phyloP scores from a whole-genome alignment of 53 echinoderm and acorn worm species.

The Echinometra lucunter region DNA sequence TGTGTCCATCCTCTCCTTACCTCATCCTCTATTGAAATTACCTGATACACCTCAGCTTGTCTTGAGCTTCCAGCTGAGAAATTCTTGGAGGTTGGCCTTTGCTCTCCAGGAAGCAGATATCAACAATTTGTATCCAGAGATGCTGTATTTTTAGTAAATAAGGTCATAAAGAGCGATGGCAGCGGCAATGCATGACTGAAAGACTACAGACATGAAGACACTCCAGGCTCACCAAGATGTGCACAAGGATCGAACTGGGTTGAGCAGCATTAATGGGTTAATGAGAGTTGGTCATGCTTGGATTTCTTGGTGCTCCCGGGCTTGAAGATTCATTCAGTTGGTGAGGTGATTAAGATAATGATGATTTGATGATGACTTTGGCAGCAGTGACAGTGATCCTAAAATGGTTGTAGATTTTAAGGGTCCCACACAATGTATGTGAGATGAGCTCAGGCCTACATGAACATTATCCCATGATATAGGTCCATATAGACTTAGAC shows the following conservation, averaged over 20 bases:
- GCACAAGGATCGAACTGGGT: background rate
- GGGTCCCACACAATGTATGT: background rate
- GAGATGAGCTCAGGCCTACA: background rate
- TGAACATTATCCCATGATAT: background rate
- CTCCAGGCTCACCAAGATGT: background rate
- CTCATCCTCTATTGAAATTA: background rate
- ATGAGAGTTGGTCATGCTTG: background rate
- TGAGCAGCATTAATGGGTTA: background rate
- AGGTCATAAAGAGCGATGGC: background rate
- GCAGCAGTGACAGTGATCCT: background rate
- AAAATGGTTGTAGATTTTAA: background rate
- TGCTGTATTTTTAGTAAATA: slow-evolving; percentile 17
- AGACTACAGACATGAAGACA: background rate
- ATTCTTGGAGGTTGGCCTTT: slow-evolving; percentile 20
- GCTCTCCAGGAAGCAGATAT: slow-evolving; percentile 14
- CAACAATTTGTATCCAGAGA: slow-evolving; percentile 1
- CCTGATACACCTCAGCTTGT: background rate
- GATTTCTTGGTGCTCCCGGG: background rate
- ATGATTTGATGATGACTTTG: background rate
- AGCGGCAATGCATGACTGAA: background rate
- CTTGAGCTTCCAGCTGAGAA: background rate
- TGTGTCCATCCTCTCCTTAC: background rate
- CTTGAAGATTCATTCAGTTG: background rate
- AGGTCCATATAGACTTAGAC: background rate
- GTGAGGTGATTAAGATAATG: background rate